Base-by-base conservation (phyloP, 2,888 invertebrate species). In the Ferdinandea cuprea region DNA sequence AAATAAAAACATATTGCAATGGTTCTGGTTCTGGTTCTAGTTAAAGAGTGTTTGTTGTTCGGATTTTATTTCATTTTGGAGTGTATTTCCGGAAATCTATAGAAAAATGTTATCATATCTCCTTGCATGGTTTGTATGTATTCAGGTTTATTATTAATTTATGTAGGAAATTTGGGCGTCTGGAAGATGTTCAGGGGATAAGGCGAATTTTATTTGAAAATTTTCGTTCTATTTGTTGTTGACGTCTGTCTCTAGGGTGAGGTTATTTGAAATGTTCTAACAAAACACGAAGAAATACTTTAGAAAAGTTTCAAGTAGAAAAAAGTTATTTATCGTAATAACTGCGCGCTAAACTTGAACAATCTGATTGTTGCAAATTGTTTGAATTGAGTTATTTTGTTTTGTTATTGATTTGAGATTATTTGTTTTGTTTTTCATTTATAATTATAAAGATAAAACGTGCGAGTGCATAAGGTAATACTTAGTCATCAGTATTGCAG, bases 11-110 rank as follows among this genome's bases (percentile, higher is more conserved):
- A 59, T 42, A 68, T 80, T 74, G 74, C 74, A 42, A 58, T 50
- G 56, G 21, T 58, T 68, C 66, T 40, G 32, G 73, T 32, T 61
- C 50, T 50, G 56, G 21, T 58, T 68, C 66, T 40, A 25, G 73
- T 32, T 61, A 21, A 56, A 58, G 19, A 68, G 17, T 79, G 66
- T 73, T 80, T 80, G 68, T 28, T 63, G 32, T 68, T 42, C n/a
- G 40, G 79, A 68, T 68, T 30, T 32, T 17, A 68, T 68, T 59
- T 17, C 54, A 66, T 32, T 46, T 42, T 15, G 46, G 15, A 42
- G 52, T 56, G 44, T 76, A 54, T 79, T 73, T 68, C 37, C 66
- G 46, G 37, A 54, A 32, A 46, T 48, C 79, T 73, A 54, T 59
- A 13, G 40, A 5, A n/a, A 56, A 8, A 68, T 44, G 28, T 28